Conservation (phyloP, 2,113 vertebrate species). For the Eublepharis macularius region DNA sequence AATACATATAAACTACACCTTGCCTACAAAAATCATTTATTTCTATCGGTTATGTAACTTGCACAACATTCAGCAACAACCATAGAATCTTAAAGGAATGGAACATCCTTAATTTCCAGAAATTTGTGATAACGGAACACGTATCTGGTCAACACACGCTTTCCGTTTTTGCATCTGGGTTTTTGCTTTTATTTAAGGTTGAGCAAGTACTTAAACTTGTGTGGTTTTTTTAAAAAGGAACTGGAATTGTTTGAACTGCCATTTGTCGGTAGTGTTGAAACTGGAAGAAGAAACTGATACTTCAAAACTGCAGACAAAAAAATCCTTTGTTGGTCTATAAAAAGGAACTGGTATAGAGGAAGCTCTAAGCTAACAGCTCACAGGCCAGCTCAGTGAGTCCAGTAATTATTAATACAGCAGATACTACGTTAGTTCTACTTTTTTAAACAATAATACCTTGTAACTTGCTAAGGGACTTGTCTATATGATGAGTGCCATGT, state of each 20-base stretch:
- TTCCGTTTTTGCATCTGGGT: not conserved
- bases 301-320: constrained; percentile 5
- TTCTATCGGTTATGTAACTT: not conserved
- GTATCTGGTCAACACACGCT: not conserved
- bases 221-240: not conserved
- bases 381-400: not conserved
- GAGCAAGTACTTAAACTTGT: not conserved
- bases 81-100: no score
- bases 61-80: not conserved
- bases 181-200: not conserved
- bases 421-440: not conserved
- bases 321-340: constrained; percentile 12
- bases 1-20: not conserved
- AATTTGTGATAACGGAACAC: not conserved
- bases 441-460: not conserved
- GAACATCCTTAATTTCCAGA: not conserved
- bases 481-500: not conserved
- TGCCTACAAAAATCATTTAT: not conserved
- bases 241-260: not conserved
- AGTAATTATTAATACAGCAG: not conserved
- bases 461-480: not conserved
- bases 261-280: not conserved
- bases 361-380: not conserved
- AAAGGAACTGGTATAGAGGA: not conserved
- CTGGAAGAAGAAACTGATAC: not conserved